Evolutionary conservation across 2,888 invertebrate species (phyloP).

Genomic region (Tetragonula carbonaria): DNA sequence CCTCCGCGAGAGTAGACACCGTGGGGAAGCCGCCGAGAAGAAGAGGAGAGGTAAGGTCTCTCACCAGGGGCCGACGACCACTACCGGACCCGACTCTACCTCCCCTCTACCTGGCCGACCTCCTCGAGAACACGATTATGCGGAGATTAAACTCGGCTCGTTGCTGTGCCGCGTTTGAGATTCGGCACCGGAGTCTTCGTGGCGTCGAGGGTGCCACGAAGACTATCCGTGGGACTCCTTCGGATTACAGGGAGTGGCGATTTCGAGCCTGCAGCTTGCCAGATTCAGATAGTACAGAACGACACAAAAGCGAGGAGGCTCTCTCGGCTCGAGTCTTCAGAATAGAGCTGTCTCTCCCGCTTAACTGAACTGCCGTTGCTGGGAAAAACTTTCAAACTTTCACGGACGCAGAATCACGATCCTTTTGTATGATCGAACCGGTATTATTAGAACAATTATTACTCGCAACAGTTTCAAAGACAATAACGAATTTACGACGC

Average conservation of each 20-base stretch:
- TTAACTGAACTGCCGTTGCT: not conserved
- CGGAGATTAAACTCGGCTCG: constrained; percentile 60
- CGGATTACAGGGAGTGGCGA: not conserved
- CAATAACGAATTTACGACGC: no score
- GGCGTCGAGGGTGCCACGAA: constrained; percentile 24
- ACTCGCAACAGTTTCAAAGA: no score
- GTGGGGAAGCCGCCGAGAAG: constrained; percentile 56
- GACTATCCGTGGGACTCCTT: not conserved
- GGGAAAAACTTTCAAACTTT: no score
- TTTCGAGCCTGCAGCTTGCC: no score
- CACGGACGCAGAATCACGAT: no score
- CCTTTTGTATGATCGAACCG: no score
- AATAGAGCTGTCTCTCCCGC: not conserved
- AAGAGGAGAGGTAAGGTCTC: constrained; percentile 53
- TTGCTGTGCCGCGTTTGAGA: constrained; percentile 41
- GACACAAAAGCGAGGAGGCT: no score
- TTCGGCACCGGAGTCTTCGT: constrained; percentile 21
- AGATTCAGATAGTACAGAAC: not conserved
- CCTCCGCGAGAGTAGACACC: constrained; percentile 56
- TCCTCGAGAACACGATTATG: constrained; percentile 57
- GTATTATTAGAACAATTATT: no score
- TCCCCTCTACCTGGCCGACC: constrained; percentile 41
- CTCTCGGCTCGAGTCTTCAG: not conserved
- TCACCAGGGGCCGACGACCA: constrained; percentile 71
- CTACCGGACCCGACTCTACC: constrained; percentile 60